Evolutionary conservation across 2,113 vertebrate genomes (phyloP).

Genomic region (Saccopteryx leptura): DNA sequence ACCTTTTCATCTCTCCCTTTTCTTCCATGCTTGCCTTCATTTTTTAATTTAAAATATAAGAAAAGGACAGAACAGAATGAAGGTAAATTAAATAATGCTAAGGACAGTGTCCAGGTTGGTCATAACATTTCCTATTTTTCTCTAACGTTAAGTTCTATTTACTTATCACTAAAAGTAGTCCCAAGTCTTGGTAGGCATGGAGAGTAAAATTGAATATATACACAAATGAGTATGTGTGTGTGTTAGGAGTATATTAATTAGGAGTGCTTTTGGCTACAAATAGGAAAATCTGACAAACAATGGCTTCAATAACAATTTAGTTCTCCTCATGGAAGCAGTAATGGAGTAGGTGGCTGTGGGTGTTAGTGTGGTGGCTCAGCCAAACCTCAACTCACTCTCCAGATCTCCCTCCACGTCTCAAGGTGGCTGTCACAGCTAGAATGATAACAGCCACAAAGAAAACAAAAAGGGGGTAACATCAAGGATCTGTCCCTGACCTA

Average conservation of each 20-base stretch:
- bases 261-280: background rate
- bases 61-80: background rate
- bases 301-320: background rate
- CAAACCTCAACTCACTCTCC: background rate
- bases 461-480: background rate
- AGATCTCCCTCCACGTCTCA: background rate
- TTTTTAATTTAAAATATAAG: background rate
- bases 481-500: background rate
- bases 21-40: background rate
- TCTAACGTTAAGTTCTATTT: background rate
- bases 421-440: background rate
- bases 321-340: background rate
- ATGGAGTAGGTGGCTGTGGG: background rate
- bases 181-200: background rate
- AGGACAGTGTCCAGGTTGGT: background rate
- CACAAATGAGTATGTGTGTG: background rate
- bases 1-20: background rate
- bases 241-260: background rate
- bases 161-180: slow-evolving; percentile 41
- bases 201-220: background rate
- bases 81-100: background rate
- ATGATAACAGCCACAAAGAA: background rate
- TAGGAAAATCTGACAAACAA: slow-evolving; percentile 15
- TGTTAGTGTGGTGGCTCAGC: background rate
- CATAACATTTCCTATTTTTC: background rate